Evolutionary conservation across 2,797 vertebrate species (phyloP), one percentile per base, ranked within the genome.

Genomic region (Valencia hispanica): DNA sequence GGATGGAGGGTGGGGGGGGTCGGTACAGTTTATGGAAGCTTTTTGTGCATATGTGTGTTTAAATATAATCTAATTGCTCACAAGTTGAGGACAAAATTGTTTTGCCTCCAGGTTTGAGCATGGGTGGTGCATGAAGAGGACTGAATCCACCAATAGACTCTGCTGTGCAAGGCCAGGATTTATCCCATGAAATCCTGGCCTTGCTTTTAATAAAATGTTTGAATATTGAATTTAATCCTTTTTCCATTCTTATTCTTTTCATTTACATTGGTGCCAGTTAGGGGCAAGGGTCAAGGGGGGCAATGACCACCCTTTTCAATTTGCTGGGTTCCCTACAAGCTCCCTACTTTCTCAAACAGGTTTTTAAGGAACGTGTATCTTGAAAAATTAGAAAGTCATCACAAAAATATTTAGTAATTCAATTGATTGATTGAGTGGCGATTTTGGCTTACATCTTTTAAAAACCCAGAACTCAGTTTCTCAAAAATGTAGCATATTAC

Each of bases 21-120:
- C 80, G 78, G 72, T 72, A 79, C 73, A 79, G 86, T 90, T 82
- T 84, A 82, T 86, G 65, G 79, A 84, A 78, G 73, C 72, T 87
- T 34, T 81, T 68, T 84, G 71, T 90, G 81, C 86, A 74, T 88
- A 2, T 87, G 88, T 88, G 87, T 90, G 87, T 88, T 91, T 91
- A 91, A 91, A 92, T 90, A 86, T 91, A 93, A 93, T 93, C 88
- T 92, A 93, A 93, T 93, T 93, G 92, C 92, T 91, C 90, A 90
- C 89, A 87, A 90, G 91, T 87, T 87, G 85, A 91, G 89, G 89
- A 92, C 88, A 92, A 88, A 89, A 92, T 91, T 89, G 90, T 90
- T 87, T 86, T 36, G 92, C 94, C 93, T 86, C 81, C 81, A 86
- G 93, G 84, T 84, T 51, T 77, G 78, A 87, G 85, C 88, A 90